Conservation (phyloP, 2,113 vertebrate species). For the Pseudorectes ferrugineus region DNA sequence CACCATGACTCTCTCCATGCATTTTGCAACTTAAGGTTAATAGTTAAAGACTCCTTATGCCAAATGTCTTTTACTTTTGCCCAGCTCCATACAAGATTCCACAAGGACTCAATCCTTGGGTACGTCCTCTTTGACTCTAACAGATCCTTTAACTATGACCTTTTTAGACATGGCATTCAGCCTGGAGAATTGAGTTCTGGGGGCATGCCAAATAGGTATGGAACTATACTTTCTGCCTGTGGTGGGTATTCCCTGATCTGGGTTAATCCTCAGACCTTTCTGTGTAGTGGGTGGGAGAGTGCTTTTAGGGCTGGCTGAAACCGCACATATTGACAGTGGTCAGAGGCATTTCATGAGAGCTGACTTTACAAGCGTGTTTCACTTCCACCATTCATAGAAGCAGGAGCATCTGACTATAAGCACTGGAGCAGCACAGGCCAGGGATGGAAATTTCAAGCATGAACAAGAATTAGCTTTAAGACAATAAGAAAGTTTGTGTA, state of each 20-base stretch:
- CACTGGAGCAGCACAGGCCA: fast-evolving
- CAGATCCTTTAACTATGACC: background rate
- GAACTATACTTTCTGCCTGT: background rate
- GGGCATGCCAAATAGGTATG: fast-evolving
- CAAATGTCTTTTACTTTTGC: background rate
- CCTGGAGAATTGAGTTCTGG: fast-evolving
- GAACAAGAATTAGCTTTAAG: fast-evolving
- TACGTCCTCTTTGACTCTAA: background rate
- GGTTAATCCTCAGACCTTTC: background rate
- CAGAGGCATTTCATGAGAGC: background rate
- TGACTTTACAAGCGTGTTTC: background rate
- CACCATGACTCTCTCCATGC: background rate
- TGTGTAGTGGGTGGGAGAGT: background rate
- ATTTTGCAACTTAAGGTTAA: background rate
- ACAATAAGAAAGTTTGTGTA: background rate
- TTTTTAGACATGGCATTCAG: background rate
- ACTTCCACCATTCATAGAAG: background rate
- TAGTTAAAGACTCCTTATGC: background rate
- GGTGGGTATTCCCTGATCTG: background rate
- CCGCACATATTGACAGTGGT: fast-evolving
- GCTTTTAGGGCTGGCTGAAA: background rate
- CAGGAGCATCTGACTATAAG: fast-evolving
- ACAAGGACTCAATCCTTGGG: background rate
- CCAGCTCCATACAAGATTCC: background rate
- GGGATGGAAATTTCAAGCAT: background rate